A percentile compares a stretch with the other conserved stretches of the same genome.
Evolutionary conservation across 2,888 invertebrate species (phyloP).

Genomic region (Eurois occulta): DNA sequence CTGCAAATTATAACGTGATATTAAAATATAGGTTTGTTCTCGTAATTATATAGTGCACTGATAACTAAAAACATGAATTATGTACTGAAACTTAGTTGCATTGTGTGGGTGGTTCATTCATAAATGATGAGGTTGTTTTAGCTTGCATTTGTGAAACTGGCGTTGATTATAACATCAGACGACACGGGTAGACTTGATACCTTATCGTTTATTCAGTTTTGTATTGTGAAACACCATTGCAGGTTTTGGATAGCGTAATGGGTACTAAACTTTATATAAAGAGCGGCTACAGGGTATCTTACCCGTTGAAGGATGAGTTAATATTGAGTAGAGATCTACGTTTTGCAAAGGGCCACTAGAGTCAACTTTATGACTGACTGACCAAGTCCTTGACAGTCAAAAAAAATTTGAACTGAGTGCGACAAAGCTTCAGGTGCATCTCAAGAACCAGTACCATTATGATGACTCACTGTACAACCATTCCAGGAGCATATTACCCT

Average conservation of each 20-base stretch:
- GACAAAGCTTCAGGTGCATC: background rate
- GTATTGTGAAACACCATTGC: background rate
- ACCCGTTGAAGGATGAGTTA: background rate
- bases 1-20: slow-evolving; percentile 69
- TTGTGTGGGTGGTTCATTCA: slow-evolving; percentile 37
- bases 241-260: background rate
- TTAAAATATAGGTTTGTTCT: slow-evolving; percentile 70
- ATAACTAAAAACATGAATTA: slow-evolving; percentile 66
- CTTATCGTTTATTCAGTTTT: background rate
- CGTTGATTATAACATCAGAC: background rate
- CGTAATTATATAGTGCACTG: slow-evolving; percentile 67
- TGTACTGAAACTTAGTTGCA: slow-evolving; percentile 42
- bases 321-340: background rate
- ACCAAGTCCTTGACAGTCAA: background rate
- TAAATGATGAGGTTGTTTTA: slow-evolving; percentile 17
- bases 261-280: background rate
- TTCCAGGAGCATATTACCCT: slow-evolving; percentile 46
- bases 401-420: background rate
- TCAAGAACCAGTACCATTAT: slow-evolving; percentile 13
- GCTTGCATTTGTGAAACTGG: background rate
- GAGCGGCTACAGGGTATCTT: background rate
- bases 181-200: background rate
- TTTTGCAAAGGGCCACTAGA: background rate
- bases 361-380: background rate
- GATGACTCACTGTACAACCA: slow-evolving; percentile 10